Percentiles rank a stretch among this genome's conserved stretches.
Evolutionary conservation across 2,888 invertebrate species (phyloP).

Genomic region (Eilema depressum): DNA sequence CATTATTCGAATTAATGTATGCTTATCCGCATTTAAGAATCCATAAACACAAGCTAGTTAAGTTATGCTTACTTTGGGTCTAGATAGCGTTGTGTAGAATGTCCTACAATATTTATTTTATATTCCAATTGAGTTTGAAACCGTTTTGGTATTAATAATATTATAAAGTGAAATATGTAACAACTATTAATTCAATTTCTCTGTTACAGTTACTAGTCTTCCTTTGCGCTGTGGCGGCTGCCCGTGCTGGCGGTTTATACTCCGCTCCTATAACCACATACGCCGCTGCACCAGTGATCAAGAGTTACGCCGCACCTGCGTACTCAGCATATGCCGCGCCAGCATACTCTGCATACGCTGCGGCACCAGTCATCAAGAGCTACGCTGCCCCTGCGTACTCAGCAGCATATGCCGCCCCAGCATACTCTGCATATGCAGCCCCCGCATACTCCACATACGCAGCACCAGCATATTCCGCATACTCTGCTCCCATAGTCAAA

Average conservation of each 20-base stretch:
- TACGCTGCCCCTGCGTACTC: conserved; percentile 52
- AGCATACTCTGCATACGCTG: conserved; percentile 50
- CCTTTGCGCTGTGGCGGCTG: conserved; percentile 85
- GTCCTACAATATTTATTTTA: no score
- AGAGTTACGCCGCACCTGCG: conserved; percentile 54
- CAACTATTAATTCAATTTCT: conserved; percentile 17
- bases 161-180: neutral
- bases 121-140: neutral
- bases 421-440: conserved; percentile 45
- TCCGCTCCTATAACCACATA: conserved; percentile 62
- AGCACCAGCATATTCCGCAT: conserved; percentile 53
- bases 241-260: conserved; percentile 84
- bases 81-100: no score
- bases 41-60: no score
- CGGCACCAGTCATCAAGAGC: conserved; percentile 66
- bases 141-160: neutral
- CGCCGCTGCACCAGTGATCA: conserved; percentile 75
- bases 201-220: conserved; percentile 82
- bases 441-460: conserved; percentile 52
- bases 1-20: no score
- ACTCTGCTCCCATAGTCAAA: conserved; percentile 69
- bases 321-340: conserved; percentile 55
- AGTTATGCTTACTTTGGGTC: no score
- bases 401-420: conserved; percentile 59
- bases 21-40: no score